These are phyloP conservation scores for Numenius phaeopus DNA, from an alignment of 2,797 vertebrate species.

Conservation along the genomic window DNA sequence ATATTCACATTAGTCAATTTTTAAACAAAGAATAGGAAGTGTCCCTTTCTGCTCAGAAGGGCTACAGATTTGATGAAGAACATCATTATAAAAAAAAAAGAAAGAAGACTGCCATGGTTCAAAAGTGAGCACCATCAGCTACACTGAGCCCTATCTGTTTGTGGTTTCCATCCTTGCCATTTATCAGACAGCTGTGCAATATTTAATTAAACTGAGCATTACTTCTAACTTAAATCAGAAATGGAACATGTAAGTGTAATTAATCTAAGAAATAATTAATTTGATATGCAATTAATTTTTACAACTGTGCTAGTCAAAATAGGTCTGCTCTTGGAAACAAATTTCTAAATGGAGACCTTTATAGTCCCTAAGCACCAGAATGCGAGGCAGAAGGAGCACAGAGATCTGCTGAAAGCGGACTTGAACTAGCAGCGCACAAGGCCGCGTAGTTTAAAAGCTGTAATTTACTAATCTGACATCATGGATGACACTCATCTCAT, in stretches of 20 bases:
- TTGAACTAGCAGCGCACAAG: background rate
- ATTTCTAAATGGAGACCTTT: background rate
- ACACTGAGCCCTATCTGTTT: background rate
- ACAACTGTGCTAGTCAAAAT: background rate
- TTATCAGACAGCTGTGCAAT: background rate
- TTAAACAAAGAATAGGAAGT: background rate
- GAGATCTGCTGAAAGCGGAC: background rate
- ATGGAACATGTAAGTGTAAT: background rate
- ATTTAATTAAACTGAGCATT: constrained; percentile 11
- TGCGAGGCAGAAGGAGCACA: background rate
- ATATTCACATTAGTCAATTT: background rate
- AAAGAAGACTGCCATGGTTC: background rate
- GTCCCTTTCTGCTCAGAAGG: background rate
- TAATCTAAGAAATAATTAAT: constrained; percentile 35
- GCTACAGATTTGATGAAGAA: background rate
- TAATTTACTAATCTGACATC: background rate
- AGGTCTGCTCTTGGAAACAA: background rate
- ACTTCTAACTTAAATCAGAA: background rate
- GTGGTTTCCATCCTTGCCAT: background rate
- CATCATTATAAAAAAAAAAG: background rate
- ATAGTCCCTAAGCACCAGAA: background rate
- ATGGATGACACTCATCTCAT: background rate
- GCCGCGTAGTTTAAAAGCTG: background rate
- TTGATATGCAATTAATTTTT: constrained; percentile 18
- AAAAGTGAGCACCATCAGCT: background rate